Percentiles rank a stretch among this genome's conserved stretches.
These are phyloP conservation scores for Myotis yumanensis DNA, from an alignment of 2,113 vertebrate genomes.

Conservation along the genomic window DNA sequence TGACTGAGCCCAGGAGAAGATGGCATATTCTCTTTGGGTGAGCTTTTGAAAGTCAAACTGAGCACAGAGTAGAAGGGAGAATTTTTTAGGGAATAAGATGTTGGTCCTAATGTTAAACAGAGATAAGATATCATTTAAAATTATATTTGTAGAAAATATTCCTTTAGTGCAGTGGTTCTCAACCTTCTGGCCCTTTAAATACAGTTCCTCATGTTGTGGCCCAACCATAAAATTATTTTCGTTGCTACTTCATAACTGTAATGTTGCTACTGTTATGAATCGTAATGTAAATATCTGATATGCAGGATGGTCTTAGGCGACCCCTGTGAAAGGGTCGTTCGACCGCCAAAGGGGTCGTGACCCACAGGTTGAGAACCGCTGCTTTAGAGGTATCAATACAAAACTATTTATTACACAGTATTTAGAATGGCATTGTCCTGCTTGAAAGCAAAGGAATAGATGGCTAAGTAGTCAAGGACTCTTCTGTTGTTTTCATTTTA, in stretches of 20 bases:
- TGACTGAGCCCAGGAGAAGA: neutral
- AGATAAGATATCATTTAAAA: conserved; percentile 20
- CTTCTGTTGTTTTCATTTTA: conserved; percentile 69
- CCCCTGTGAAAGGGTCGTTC: too few species aligned
- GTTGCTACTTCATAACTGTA: too few species aligned
- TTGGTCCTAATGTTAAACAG: conserved; percentile 38
- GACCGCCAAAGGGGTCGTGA: too few species aligned
- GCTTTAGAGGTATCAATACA: neutral
- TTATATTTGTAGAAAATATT: conserved; percentile 40
- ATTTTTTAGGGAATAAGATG: conserved; percentile 29
- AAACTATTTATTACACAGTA: neutral
- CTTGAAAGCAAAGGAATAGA: conserved; percentile 24
- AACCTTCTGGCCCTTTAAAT: too few species aligned
- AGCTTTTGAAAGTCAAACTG: neutral
- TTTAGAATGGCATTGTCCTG: neutral
- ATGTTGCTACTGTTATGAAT: too few species aligned
- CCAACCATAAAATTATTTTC: too few species aligned
- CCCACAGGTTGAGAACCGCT: too few species aligned
- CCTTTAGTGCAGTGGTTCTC: too few species aligned
- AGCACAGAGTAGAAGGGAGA: neutral
- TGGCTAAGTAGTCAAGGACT: conserved; percentile 43
- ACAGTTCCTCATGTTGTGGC: too few species aligned
- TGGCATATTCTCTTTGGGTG: neutral
- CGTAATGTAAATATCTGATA: too few species aligned
- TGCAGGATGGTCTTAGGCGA: too few species aligned